A percentile compares a stretch with the other conserved stretches of the same genome.
Evolutionary conservation across 2,888 invertebrate species (phyloP).

Genomic region (Belgica antarctica): DNA sequence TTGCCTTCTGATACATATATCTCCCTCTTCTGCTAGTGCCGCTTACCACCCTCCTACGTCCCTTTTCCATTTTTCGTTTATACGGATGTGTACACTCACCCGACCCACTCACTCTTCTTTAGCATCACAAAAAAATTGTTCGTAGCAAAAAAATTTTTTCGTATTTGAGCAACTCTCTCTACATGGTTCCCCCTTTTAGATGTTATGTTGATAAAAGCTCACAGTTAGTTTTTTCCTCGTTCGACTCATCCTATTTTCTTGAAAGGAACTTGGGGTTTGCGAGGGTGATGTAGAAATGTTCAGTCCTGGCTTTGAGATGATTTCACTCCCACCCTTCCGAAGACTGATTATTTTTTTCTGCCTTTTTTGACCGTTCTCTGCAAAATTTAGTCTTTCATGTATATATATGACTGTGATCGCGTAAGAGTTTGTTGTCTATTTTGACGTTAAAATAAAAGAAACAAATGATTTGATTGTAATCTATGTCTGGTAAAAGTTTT

Average conservation of each 20-base stretch:
- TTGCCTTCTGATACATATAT: conserved; percentile 43
- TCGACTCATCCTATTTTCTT: background rate
- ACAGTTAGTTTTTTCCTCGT: conserved; percentile 16
- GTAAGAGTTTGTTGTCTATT: too few species aligned
- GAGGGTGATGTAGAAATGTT: background rate
- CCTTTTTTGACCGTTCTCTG: background rate
- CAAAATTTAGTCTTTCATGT: conserved; percentile 29
- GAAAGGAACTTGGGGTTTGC: background rate
- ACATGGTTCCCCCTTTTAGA: conserved; percentile 18
- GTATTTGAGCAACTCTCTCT: conserved; percentile 40
- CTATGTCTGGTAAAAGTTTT: too few species aligned
- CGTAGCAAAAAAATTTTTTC: conserved; percentile 30
- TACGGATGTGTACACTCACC: conserved; percentile 41
- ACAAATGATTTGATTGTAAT: too few species aligned
- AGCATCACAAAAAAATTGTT: conserved; percentile 33
- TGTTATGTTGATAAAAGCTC: conserved; percentile 13
- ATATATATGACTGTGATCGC: too few species aligned
- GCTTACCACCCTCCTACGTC: conserved; percentile 21
- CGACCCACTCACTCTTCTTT: conserved; percentile 16
- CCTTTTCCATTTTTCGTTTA: conserved; percentile 28
- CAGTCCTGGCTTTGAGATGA: conserved; percentile 33
- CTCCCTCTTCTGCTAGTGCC: conserved; percentile 26
- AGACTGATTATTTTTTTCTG: conserved; percentile 6
- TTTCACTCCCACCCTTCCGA: background rate
- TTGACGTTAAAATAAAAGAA: too few species aligned